Conservation (phyloP, 2,888 invertebrate species). For the Norana najaformis region DNA sequence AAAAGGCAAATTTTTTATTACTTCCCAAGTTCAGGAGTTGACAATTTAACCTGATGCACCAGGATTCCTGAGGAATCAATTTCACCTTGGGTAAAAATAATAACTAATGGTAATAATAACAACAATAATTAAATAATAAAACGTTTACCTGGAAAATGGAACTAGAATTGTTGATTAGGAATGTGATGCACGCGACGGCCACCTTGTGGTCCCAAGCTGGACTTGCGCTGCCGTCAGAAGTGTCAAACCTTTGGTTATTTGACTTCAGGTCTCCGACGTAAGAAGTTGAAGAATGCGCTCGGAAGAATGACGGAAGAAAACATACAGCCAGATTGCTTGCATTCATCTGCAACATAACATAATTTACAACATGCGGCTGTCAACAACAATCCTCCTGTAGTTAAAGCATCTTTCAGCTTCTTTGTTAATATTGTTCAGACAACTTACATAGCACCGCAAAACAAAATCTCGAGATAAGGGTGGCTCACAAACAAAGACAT, state of each 20-base stretch:
- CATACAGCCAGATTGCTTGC: conserved; percentile 92
- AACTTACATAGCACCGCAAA: too few species aligned
- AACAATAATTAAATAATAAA: not conserved
- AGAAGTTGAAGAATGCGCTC: conserved; percentile 56
- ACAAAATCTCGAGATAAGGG: too few species aligned
- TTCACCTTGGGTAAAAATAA: not conserved
- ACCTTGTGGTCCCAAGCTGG: conserved; percentile 78
- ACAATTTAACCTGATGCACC: too few species aligned
- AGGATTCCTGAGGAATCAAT: too few species aligned
- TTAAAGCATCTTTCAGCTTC: too few species aligned
- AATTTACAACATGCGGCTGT: too few species aligned
- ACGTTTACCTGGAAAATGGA: conserved; percentile 69
- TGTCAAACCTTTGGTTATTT: not conserved
- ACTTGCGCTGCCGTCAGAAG: not conserved
- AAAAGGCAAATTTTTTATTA: too few species aligned
- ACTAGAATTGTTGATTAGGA: conserved; percentile 79
- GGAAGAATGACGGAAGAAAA: conserved; percentile 87
- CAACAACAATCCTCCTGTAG: too few species aligned
- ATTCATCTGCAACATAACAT: conserved; percentile 76
- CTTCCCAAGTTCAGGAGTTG: too few species aligned
- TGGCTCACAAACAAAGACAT: too few species aligned
- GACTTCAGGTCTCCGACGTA: not conserved
- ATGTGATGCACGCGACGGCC: conserved; percentile 86
- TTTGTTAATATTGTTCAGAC: too few species aligned
- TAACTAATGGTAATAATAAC: not conserved